Evolutionary conservation across 53 echinoderm and acorn worm genomes (phyloP).

Genomic region (Holothuria scabra): DNA sequence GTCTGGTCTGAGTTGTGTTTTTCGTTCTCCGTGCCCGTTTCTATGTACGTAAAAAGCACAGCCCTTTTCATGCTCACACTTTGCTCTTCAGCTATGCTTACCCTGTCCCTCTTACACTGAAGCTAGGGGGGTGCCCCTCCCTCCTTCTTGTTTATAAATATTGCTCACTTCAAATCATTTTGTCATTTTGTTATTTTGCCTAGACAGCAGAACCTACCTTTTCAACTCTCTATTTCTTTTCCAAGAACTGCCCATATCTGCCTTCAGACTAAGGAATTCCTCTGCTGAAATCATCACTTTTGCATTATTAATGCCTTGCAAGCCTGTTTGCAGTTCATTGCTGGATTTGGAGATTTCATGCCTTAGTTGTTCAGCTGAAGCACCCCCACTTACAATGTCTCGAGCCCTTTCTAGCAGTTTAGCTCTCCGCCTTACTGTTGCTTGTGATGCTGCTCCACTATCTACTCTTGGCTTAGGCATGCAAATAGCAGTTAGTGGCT

Average conservation of each 20-base stretch:
- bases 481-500: not conserved
- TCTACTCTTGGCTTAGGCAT: not conserved
- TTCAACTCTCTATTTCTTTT: not conserved
- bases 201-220: not conserved
- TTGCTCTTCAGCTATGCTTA: too few relatives aligned
- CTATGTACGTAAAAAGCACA: too few relatives aligned
- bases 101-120: too few relatives aligned
- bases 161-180: not conserved
- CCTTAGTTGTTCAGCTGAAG: not conserved
- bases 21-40: too few relatives aligned
- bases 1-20: too few relatives aligned
- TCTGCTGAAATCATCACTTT: not conserved
- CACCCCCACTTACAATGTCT: not conserved
- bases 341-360: too few relatives aligned
- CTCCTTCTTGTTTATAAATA: not conserved
- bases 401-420: not conserved
- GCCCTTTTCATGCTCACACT: too few relatives aligned
- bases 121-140: too few relatives aligned
- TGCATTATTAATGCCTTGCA: not conserved
- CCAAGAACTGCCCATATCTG: slow-evolving; percentile 15
- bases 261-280: slow-evolving; percentile 1
- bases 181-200: too few relatives aligned
- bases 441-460: not conserved
- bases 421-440: not conserved
- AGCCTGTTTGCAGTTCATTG: not conserved